Percentiles rank a stretch among this genome's conserved stretches.
Evolutionary conservation across 2,888 invertebrate genomes (phyloP).

Genomic region (Mythimna albipuncta): DNA sequence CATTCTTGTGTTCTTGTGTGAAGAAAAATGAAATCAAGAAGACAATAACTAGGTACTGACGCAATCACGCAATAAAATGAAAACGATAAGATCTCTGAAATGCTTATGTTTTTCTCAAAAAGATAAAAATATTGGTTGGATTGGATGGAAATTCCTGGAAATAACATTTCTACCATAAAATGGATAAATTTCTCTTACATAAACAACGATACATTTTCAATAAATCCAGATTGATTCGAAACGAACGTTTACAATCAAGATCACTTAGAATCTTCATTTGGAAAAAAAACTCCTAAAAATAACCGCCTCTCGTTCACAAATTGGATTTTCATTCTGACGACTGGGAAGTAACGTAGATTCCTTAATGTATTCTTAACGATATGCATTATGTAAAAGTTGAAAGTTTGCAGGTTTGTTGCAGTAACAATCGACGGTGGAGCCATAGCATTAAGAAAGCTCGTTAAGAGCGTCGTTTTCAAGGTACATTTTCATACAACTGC

Average conservation of each 20-base stretch:
- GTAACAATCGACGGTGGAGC: neutral
- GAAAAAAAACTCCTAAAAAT: slow-evolving; percentile 3
- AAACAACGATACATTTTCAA: slow-evolving; percentile 10
- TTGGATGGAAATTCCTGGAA: neutral
- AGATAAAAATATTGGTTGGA: neutral
- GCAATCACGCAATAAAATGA: neutral
- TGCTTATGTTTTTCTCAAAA: neutral
- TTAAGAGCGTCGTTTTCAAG: neutral
- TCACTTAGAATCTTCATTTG: slow-evolving; percentile 11
- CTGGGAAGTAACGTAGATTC: slow-evolving; percentile 8
- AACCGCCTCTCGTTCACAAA: slow-evolving; percentile 14
- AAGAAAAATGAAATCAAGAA: too few species aligned
- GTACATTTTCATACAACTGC: too few species aligned
- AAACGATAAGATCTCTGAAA: neutral
- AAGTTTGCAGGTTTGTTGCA: slow-evolving; percentile 2
- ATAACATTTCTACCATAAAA: neutral
- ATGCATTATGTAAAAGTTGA: slow-evolving; percentile 7
- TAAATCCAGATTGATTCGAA: neutral
- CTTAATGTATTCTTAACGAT: slow-evolving; percentile 45
- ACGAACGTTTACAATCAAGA: slow-evolving; percentile 6
- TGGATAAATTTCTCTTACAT: neutral
- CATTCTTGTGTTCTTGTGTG: too few species aligned
- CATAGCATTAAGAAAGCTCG: neutral
- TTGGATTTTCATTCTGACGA: slow-evolving; percentile 31
- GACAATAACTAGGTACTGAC: too few species aligned